phyloP scores from a whole-genome alignment of 2,888 invertebrate genomes.

The Eupithecia subumbrata region DNA sequence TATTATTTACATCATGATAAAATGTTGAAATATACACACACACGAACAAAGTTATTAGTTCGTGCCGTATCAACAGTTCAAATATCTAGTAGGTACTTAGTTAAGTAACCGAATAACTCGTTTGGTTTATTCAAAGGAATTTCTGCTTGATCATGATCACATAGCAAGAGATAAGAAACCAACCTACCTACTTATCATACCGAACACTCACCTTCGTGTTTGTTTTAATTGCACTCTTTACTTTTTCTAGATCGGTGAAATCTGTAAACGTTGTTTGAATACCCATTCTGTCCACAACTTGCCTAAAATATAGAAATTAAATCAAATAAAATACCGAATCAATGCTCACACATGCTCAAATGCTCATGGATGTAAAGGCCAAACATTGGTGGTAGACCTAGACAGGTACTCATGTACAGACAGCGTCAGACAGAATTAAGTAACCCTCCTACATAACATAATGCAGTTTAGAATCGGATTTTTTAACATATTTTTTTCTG shows the following conservation, averaged over 20 bases:
- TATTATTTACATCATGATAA: neutral
- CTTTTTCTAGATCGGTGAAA: slow-evolving; percentile 86
- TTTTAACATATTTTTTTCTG: too few species aligned
- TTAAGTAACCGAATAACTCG: neutral
- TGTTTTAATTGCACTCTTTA: slow-evolving; percentile 88
- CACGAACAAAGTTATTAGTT: neutral
- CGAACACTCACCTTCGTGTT: slow-evolving; percentile 90
- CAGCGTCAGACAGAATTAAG: too few species aligned
- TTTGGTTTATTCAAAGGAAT: neutral
- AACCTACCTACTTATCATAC: slow-evolving; percentile 3
- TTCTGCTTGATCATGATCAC: slow-evolving; percentile 8
- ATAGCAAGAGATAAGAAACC: slow-evolving; percentile 10
- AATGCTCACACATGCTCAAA: neutral
- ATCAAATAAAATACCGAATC: neutral
- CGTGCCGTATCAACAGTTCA: slow-evolving; percentile 7
- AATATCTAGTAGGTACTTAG: neutral
- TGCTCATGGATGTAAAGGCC: neutral
- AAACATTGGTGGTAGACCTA: neutral
- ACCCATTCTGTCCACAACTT: slow-evolving; percentile 85
- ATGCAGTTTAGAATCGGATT: too few species aligned
- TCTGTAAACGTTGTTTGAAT: slow-evolving; percentile 91
- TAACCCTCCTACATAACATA: too few species aligned
- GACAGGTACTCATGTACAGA: too few species aligned
- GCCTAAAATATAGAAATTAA: slow-evolving; percentile 74
- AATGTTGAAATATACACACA: neutral